Evolutionary conservation across 2,888 invertebrate genomes (phyloP).

Genomic region (Orthosia cruda): DNA sequence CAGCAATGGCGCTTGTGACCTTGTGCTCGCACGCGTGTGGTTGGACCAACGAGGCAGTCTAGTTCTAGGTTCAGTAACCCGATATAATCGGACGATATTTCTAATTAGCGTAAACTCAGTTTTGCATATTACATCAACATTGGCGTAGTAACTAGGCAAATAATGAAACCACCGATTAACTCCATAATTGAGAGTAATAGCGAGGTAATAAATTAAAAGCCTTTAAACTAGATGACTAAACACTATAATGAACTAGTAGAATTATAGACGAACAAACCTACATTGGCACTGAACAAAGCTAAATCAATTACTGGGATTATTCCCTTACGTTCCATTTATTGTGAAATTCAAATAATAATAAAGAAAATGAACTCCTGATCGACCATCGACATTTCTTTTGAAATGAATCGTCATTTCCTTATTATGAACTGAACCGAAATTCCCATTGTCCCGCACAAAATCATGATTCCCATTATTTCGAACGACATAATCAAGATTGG

Average conservation of each 20-base stretch:
- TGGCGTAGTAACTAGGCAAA: constrained; percentile 15
- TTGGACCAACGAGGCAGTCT: no score
- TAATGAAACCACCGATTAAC: background rate
- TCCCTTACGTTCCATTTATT: background rate
- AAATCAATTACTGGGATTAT: background rate
- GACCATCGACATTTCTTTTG: constrained; percentile 12
- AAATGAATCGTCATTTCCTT: constrained; percentile 26
- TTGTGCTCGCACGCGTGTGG: no score
- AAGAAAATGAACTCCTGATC: constrained; percentile 28
- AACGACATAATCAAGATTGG: constrained; percentile 46
- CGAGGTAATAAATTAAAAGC: constrained; percentile 22
- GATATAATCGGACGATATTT: background rate
- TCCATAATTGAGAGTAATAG: constrained; percentile 18
- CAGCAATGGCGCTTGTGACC: no score
- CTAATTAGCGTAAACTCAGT: background rate
- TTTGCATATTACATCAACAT: background rate
- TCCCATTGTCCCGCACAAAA: constrained; percentile 36
- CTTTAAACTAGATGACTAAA: constrained; percentile 8
- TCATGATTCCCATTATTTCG: constrained; percentile 44
- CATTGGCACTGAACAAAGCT: background rate
- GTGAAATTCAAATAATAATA: constrained; percentile 12
- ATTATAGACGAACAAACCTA: background rate
- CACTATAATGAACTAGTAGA: background rate
- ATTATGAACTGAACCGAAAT: constrained; percentile 19
- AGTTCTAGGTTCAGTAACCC: background rate